A percentile compares a stretch with the other conserved stretches of the same genome.
phyloP scores from a whole-genome alignment of 1,140 invertebrate species.

The Ctenoplectra terminalis region DNA sequence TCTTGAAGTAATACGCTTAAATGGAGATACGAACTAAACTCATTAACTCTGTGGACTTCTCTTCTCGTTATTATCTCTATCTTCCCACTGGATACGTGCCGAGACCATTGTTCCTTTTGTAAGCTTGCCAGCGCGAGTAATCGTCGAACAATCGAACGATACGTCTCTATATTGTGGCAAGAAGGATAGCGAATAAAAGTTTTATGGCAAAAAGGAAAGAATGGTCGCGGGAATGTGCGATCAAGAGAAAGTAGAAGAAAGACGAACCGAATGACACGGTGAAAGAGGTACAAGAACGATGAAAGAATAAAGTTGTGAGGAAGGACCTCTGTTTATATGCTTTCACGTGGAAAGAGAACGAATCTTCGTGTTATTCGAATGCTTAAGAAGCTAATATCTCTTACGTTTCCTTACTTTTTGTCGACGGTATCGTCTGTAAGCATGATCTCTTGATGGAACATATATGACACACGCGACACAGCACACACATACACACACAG shows the following conservation, averaged over 20 bases:
- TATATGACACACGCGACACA: neutral
- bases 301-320: neutral
- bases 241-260: neutral
- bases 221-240: neutral
- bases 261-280: neutral
- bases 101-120: slow-evolving; percentile 67
- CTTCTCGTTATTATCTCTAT: slow-evolving; percentile 52
- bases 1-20: slow-evolving; percentile 66
- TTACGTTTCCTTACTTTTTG: slow-evolving; percentile 30
- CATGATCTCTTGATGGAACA: slow-evolving; percentile 43
- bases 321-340: neutral
- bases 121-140: slow-evolving; percentile 47
- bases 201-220: neutral
- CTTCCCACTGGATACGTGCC: slow-evolving; percentile 46
- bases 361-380: slow-evolving; percentile 25
- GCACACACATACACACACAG: neutral
- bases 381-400: slow-evolving; percentile 23
- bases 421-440: slow-evolving; percentile 27
- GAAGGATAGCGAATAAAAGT: slow-evolving; percentile 4
- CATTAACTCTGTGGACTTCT: slow-evolving; percentile 43
- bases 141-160: slow-evolving; percentile 50
- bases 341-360: slow-evolving; percentile 42
- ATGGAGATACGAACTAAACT: slow-evolving; percentile 42
- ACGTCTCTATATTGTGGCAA: slow-evolving; percentile 38
- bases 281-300: neutral